Evolutionary conservation across 2,888 invertebrate genomes (phyloP).

Genomic region (Acrocyrtus sp.): DNA sequence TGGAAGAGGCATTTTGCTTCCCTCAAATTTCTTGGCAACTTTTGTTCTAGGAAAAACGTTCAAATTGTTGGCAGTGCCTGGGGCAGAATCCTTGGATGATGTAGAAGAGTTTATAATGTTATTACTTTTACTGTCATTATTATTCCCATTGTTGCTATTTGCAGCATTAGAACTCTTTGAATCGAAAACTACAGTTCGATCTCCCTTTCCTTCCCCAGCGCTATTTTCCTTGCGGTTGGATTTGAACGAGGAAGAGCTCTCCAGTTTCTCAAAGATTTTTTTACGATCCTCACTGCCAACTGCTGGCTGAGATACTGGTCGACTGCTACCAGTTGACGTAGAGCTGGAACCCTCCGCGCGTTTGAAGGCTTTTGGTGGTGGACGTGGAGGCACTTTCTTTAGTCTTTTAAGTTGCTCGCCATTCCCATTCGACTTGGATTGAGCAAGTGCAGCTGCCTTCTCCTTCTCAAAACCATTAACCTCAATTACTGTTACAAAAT

Average conservation of each 20-base stretch:
- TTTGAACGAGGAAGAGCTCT: constrained; percentile 31
- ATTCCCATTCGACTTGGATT: constrained; percentile 45
- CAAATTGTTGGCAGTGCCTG: constrained; percentile 28
- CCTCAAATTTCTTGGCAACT: constrained; percentile 51
- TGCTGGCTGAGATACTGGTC: constrained; percentile 22
- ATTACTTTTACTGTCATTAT: constrained; percentile 42
- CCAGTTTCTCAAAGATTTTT: constrained; percentile 27
- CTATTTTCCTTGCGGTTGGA: constrained; percentile 15
- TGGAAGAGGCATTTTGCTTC: constrained; percentile 56
- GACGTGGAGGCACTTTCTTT: constrained; percentile 66
- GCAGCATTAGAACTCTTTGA: constrained; percentile 44
- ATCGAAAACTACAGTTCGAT: constrained; percentile 62
- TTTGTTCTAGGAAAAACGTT: constrained; percentile 27
- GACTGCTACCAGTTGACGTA: constrained; percentile 9
- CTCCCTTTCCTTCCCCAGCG: constrained; percentile 21
- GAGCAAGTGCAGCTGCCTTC: constrained; percentile 60
- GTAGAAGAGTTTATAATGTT: constrained; percentile 37
- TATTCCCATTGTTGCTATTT: constrained; percentile 40
- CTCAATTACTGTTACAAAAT: constrained; percentile 90
- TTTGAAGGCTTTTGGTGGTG: constrained; percentile 66
- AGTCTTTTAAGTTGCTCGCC: constrained; percentile 54
- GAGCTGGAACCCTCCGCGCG: constrained; percentile 51
- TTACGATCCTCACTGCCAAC: constrained; percentile 9
- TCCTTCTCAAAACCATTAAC: constrained; percentile 75
- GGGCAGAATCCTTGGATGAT: constrained; percentile 30